A percentile compares a stretch with the other conserved stretches of the same genome.
Conservation (phyloP, 2,113 vertebrate species). For the Anguilla rostrata region DNA sequence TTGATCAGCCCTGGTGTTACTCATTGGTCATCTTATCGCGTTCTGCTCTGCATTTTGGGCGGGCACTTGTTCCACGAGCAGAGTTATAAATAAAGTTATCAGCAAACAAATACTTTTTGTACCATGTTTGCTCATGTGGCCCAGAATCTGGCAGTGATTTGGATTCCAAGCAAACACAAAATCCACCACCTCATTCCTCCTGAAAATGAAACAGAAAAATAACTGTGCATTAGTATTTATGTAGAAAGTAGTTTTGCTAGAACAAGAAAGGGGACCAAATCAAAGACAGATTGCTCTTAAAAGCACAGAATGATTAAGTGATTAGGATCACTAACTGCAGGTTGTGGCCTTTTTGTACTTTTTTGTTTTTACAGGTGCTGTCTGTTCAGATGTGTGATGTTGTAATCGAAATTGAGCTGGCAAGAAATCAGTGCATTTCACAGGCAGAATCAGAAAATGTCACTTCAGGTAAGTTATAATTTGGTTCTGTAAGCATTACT, state of each 20-base stretch:
- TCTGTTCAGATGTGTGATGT: constrained; percentile 60
- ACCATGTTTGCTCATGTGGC: too few species aligned
- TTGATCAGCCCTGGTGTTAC: background rate
- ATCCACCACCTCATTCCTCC: too few species aligned
- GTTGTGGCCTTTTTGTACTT: background rate
- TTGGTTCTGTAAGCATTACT: background rate
- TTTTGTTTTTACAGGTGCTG: constrained; percentile 49
- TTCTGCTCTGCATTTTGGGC: constrained; percentile 1
- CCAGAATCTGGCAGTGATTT: too few species aligned
- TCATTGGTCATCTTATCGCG: background rate
- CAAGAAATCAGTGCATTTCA: constrained; percentile 48
- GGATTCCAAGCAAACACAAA: too few species aligned
- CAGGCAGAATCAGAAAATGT: constrained; percentile 51
- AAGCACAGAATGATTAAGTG: background rate
- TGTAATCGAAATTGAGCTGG: constrained; percentile 49
- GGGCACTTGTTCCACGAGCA: too few species aligned
- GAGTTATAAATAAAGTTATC: background rate
- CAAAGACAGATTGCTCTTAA: background rate
- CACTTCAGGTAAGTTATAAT: constrained; percentile 52
- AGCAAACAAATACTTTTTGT: background rate
- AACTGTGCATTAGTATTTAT: background rate
- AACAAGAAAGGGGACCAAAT: background rate
- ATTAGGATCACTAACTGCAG: background rate
- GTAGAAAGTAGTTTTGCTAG: background rate
- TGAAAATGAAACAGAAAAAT: background rate